Evolutionary conservation across 1,140 invertebrate species (phyloP).

Genomic region (Bombyx mori): DNA sequence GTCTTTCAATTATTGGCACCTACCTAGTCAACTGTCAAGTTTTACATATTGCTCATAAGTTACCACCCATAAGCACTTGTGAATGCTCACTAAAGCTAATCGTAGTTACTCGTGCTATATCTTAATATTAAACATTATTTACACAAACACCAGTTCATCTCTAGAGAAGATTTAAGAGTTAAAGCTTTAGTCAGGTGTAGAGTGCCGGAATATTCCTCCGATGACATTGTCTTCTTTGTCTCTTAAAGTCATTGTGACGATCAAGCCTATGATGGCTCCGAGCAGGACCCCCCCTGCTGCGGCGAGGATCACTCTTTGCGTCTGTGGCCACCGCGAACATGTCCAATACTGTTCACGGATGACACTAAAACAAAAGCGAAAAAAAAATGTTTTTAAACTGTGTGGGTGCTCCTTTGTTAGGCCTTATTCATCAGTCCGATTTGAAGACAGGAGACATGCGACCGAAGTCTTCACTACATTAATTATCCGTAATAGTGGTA

Average conservation of each 20-base stretch:
- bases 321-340: slow-evolving; percentile 47
- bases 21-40: too few relatives aligned
- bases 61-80: too few relatives aligned
- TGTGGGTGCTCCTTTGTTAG: neutral
- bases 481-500: too few relatives aligned
- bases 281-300: slow-evolving; percentile 37
- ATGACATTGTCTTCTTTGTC: slow-evolving; percentile 18
- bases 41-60: too few relatives aligned
- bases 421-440: neutral
- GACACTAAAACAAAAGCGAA: slow-evolving; percentile 29
- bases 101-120: too few relatives aligned
- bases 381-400: slow-evolving; percentile 9
- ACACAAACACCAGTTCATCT: too few relatives aligned
- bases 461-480: too few relatives aligned
- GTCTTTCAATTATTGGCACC: too few relatives aligned
- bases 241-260: slow-evolving; percentile 29
- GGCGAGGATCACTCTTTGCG: slow-evolving; percentile 32
- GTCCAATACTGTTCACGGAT: slow-evolving; percentile 58
- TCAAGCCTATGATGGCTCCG: slow-evolving; percentile 43
- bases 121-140: too few relatives aligned
- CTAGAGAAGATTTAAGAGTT: too few relatives aligned
- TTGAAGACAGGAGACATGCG: neutral
- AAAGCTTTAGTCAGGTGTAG: slow-evolving; percentile 24
- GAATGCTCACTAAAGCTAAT: too few relatives aligned
- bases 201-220: slow-evolving; percentile 21